phyloP scores from a whole-genome alignment of 2,888 invertebrate species.

The Eupithecia dodoneata region DNA sequence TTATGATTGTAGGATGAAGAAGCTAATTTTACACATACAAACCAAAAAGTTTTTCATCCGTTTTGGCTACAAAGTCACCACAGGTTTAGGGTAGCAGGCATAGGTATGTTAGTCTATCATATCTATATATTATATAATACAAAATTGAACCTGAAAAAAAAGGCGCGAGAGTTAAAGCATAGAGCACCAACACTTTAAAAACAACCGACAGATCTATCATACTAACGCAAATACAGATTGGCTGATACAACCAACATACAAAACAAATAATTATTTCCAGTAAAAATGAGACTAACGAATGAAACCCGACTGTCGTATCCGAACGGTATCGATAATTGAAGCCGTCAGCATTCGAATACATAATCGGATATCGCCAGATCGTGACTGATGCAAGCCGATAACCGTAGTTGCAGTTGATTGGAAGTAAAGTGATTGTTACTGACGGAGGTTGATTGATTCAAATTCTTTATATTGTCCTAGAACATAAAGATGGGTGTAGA shows the following conservation, averaged over 20 bases:
- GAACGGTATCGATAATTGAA: constrained; percentile 25
- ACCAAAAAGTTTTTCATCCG: too few relatives aligned
- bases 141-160: too few relatives aligned
- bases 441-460: background rate
- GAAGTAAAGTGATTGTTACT: background rate
- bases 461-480: background rate
- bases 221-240: background rate
- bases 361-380: constrained; percentile 26
- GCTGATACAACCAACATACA: background rate
- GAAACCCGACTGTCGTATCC: background rate
- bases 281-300: background rate
- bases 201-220: background rate
- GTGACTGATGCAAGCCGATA: constrained; percentile 23
- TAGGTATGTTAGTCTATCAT: too few relatives aligned
- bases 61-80: too few relatives aligned
- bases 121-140: too few relatives aligned
- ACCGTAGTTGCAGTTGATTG: constrained; percentile 8
- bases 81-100: too few relatives aligned
- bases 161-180: too few relatives aligned
- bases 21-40: too few relatives aligned
- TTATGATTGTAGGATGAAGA: background rate
- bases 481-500: too few relatives aligned
- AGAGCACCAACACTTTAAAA: background rate
- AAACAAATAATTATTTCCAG: background rate
- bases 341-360: constrained; percentile 30